A percentile compares a stretch with the other conserved stretches of the same genome.
Conservation (phyloP, 2,113 vertebrate species). For the Okapia johnstoni region DNA sequence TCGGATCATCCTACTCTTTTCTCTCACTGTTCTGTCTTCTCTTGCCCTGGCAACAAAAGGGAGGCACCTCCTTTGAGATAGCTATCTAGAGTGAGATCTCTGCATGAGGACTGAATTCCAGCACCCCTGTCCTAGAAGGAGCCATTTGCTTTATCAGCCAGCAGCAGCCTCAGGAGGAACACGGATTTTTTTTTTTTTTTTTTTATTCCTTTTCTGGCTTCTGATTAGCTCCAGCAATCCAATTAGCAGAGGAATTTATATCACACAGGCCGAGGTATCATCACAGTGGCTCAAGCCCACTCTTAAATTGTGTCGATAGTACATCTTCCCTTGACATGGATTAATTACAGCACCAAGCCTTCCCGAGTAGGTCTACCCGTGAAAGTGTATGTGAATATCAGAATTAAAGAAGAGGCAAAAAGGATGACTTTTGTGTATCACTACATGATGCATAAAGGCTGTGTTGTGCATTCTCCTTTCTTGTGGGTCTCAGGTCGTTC, state of each 20-base stretch:
- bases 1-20: accelerated
- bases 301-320: slow-evolving; percentile 77
- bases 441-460: background rate
- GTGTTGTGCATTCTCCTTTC: background rate
- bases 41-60: background rate
- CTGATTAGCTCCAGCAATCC: slow-evolving; percentile 82
- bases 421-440: background rate
- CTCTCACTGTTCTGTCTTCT: background rate
- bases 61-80: slow-evolving; percentile 26
- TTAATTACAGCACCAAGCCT: slow-evolving; percentile 77
- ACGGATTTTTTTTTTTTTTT: slow-evolving; percentile 50
- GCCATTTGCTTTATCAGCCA: slow-evolving; percentile 76
- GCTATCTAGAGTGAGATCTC: slow-evolving; percentile 39
- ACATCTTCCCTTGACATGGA: slow-evolving; percentile 74
- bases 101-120: background rate
- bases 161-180: slow-evolving; percentile 65
- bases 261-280: slow-evolving; percentile 76
- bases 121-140: background rate
- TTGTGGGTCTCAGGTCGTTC: background rate
- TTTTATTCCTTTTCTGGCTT: slow-evolving; percentile 72
- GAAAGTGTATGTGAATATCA: slow-evolving; percentile 48
- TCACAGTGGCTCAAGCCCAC: slow-evolving; percentile 71
- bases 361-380: slow-evolving; percentile 56
- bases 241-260: slow-evolving; percentile 84
- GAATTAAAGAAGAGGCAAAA: slow-evolving; percentile 56